These are phyloP conservation scores for Leptinotarsa undecemlineata DNA, from an alignment of 1,140 invertebrate genomes.

Conservation along the genomic window DNA sequence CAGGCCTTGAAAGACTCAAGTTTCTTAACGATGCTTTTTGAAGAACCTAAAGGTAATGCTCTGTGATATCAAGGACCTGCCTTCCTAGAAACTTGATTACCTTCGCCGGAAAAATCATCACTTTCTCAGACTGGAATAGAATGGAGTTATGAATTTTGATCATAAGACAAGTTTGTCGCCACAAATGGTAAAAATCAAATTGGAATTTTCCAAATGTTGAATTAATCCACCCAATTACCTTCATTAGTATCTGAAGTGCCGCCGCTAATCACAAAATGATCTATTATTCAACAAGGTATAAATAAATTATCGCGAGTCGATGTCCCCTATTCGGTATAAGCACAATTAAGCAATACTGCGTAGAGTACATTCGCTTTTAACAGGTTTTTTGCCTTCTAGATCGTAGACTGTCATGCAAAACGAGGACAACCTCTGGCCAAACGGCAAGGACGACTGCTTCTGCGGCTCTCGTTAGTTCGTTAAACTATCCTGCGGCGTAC, in stretches of 20 bases:
- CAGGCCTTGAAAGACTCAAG: too few species aligned
- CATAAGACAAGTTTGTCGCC: too few species aligned
- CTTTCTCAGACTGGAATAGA: too few species aligned
- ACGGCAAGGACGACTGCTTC: constrained; percentile 17
- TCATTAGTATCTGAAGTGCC: background rate
- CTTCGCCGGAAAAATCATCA: too few species aligned
- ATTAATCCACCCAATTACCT: background rate
- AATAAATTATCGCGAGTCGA: background rate
- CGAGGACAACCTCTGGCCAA: constrained; percentile 22
- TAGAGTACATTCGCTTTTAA: constrained; percentile 7
- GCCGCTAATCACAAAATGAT: background rate
- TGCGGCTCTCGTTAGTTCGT: constrained; percentile 3
- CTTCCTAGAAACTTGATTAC: too few species aligned
- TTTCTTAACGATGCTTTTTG: too few species aligned
- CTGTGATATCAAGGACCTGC: too few species aligned
- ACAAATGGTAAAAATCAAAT: too few species aligned
- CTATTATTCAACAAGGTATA: constrained; percentile 8
- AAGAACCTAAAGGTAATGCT: too few species aligned
- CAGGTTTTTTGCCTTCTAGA: constrained; percentile 17
- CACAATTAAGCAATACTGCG: background rate
- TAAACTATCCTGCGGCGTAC: constrained; percentile 2
- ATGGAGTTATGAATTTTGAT: too few species aligned
- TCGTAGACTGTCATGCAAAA: constrained; percentile 5
- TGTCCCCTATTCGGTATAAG: background rate
- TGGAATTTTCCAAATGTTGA: too few species aligned